These are phyloP conservation scores for Ophiodon elongatus DNA, from an alignment of 2,113 vertebrate species.

Conservation along the genomic window DNA sequence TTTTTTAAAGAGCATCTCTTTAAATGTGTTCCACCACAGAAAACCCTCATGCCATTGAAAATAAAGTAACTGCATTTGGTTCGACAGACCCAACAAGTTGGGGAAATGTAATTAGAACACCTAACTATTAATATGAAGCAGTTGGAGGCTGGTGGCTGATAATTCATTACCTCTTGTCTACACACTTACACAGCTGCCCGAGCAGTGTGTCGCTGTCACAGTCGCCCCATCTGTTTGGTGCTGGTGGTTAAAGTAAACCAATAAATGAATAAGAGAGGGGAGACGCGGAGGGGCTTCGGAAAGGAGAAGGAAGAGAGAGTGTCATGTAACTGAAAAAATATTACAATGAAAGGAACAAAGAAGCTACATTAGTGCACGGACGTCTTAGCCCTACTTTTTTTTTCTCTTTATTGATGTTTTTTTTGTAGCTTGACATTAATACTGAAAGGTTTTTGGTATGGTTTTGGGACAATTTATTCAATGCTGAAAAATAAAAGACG, in stretches of 20 bases:
- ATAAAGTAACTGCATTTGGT: conserved; percentile 32
- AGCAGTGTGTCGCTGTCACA: conserved; percentile 81
- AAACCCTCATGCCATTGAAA: conserved; percentile 1
- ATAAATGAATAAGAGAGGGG: conserved; percentile 56
- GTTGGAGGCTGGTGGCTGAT: conserved; percentile 81
- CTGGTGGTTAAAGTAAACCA: conserved; percentile 72
- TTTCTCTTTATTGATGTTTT: not conserved
- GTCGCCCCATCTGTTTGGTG: conserved; percentile 79
- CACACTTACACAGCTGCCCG: conserved; percentile 82
- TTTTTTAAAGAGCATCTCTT: conserved; percentile 11
- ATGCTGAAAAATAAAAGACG: not conserved
- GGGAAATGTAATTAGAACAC: conserved; percentile 82
- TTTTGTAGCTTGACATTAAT: not conserved
- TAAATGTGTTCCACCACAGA: not conserved
- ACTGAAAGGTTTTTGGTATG: not conserved
- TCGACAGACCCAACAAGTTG: conserved; percentile 71
- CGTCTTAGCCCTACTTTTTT: not conserved
- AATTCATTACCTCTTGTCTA: conserved; percentile 85
- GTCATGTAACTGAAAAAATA: not conserved
- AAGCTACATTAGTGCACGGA: not conserved
- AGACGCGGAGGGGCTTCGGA: not conserved
- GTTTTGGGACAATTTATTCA: not conserved
- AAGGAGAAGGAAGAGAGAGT: not conserved
- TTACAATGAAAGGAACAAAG: not conserved
- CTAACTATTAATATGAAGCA: conserved; percentile 83